A percentile compares a stretch with the other conserved stretches of the same genome.
Evolutionary conservation across 2,888 invertebrate genomes (phyloP).

Genomic region (Incurvaria masculella): DNA sequence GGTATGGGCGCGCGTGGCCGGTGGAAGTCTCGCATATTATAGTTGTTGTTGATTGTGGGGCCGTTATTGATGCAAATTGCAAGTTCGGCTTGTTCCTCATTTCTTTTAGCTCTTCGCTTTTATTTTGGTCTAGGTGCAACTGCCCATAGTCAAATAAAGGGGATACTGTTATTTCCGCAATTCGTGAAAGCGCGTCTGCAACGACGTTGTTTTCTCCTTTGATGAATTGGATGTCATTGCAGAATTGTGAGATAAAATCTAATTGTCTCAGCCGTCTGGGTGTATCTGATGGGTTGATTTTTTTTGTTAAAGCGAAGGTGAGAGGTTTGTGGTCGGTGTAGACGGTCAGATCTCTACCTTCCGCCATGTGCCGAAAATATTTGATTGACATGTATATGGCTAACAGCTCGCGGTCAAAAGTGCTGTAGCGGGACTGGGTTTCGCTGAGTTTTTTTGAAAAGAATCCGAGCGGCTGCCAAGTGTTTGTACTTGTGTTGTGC

Average conservation of each 20-base stretch:
- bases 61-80: too few species aligned
- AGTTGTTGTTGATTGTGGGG: too few species aligned
- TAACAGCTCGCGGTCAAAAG: slow-evolving; percentile 14
- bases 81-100: too few species aligned
- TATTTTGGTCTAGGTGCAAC: too few species aligned
- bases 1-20: slow-evolving; percentile 10
- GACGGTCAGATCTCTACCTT: slow-evolving; percentile 9
- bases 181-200: slow-evolving; percentile 8
- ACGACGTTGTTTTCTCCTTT: slow-evolving; percentile 7
- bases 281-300: slow-evolving; percentile 15
- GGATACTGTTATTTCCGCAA: slow-evolving; percentile 4
- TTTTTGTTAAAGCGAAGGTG: slow-evolving; percentile 3
- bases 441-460: slow-evolving; percentile 9
- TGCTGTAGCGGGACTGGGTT: slow-evolving; percentile 11
- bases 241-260: slow-evolving; percentile 8
- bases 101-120: too few species aligned
- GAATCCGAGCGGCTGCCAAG: slow-evolving; percentile 13
- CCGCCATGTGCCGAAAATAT: slow-evolving; percentile 12
- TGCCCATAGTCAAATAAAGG: slow-evolving; percentile 5
- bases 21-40: slow-evolving; percentile 7
- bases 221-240: slow-evolving; percentile 5
- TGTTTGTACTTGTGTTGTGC: slow-evolving; percentile 2
- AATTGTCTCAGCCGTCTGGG: slow-evolving; percentile 9
- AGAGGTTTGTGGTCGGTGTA: slow-evolving; percentile 17
- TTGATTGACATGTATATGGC: slow-evolving; percentile 11